Evolutionary conservation across 1,140 invertebrate genomes (phyloP).

Genomic region (Drepana arcuata): DNA sequence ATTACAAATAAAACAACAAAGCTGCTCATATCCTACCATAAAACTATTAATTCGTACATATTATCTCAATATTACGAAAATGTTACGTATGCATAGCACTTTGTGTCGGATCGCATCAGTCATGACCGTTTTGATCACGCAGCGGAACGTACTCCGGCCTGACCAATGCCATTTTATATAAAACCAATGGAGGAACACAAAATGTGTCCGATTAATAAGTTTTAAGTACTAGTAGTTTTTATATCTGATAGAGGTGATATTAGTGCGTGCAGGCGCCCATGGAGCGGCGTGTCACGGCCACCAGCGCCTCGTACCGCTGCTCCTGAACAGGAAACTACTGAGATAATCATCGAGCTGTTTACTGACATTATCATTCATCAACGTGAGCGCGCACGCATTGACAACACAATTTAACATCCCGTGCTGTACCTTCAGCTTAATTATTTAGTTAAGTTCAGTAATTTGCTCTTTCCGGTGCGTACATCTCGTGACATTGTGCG

Average conservation of each 20-base stretch:
- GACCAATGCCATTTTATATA: constrained; percentile 17
- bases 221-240: too few species aligned
- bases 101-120: constrained; percentile 7
- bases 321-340: constrained; percentile 15
- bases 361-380: constrained; percentile 15
- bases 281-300: constrained; percentile 11
- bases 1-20: too few species aligned
- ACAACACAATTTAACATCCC: constrained; percentile 7
- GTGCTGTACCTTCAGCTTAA: not conserved
- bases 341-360: constrained; percentile 16
- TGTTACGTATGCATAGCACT: not conserved
- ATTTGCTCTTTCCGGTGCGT: too few species aligned
- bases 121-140: constrained; percentile 23
- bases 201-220: too few species aligned
- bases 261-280: too few species aligned
- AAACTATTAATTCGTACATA: too few species aligned
- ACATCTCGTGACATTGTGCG: too few species aligned
- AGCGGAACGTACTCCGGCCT: constrained; percentile 15
- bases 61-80: not conserved
- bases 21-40: too few species aligned
- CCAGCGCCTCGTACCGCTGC: constrained; percentile 2
- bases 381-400: not conserved
- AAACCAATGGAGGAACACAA: too few species aligned
- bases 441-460: too few species aligned
- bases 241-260: too few species aligned